Evolutionary conservation across 2,113 vertebrate genomes (phyloP), one percentile per base, ranked within the genome.

Genomic region (Indri indri): DNA sequence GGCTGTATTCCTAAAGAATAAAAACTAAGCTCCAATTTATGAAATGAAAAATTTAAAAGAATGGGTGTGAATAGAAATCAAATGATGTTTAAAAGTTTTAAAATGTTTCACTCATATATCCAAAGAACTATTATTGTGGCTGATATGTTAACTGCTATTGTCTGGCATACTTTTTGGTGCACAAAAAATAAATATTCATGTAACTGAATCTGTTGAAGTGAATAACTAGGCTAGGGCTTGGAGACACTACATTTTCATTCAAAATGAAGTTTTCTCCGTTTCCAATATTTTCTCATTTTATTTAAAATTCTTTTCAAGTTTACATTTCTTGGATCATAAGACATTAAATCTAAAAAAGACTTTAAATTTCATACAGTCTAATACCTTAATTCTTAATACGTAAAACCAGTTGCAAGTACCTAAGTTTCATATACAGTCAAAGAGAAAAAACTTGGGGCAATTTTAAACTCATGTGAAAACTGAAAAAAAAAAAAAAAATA

Each of bases 1-100:
- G 37, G 18, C n/a, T 82, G 11, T 68, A 50, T 22, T 71, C 16
- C 37, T 82, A 57, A 65, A 63, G 32, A 92, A 83, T 84, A 94
- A 86, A 97, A 95, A 91, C 40, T 84, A 91, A 92, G 27, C 8
- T 16, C 22, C 16, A 42, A 81, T 87, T 84, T 92, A 11, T 93
- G 34, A 81, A 89, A 52, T 63, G 18, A 66, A 93, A 92, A 22
- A 76, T 73, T 92, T 76, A 42, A 42, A 94, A 71, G 12, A 87
- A 91, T 74, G 30, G 2, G 4, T 84, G 1, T 92, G 93, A 94
- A 32, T 83, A 61, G 82, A 76, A 87, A 68, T n/a, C 2, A 40
- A 82, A 47, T 85, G 23, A 2, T 80, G 16, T 45, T 91, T 92
- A 34, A 74, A 93, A n/a, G 18, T 85, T 92, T 88, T 81, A 74